phyloP scores from a whole-genome alignment of 2,888 invertebrate species.

The Temnothorax rugatulus region DNA sequence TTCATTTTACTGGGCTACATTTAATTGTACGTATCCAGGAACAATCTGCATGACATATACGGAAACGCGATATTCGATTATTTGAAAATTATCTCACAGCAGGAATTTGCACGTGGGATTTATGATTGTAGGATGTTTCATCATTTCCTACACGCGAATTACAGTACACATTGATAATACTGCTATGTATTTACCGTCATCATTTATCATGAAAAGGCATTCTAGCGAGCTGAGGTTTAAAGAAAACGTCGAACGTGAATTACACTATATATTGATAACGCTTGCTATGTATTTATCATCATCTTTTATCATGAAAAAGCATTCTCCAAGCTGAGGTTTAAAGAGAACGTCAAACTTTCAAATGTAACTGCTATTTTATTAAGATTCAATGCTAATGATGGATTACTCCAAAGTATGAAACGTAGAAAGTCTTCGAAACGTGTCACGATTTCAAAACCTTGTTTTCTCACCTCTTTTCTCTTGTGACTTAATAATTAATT shows the following conservation, averaged over 20 bases:
- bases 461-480: neutral
- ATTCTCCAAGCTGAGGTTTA: neutral
- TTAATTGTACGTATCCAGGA: neutral
- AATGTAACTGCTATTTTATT: neutral
- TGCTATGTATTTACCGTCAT: neutral
- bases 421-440: neutral
- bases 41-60: neutral
- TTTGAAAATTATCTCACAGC: neutral
- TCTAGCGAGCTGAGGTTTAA: neutral
- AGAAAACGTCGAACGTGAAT: neutral
- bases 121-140: neutral
- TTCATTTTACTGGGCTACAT: too few relatives aligned
- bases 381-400: neutral
- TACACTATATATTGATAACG: neutral
- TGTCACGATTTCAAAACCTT: neutral
- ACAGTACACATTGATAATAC: neutral
- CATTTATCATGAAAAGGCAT: conserved; percentile 1
- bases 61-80: neutral
- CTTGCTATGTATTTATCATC: neutral
- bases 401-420: neutral
- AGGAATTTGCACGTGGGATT: neutral
- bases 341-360: neutral
- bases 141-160: neutral
- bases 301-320: conserved; percentile 3
- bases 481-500: neutral